Evolutionary conservation across 2,888 invertebrate genomes (phyloP).

Genomic region (Heliothis peltigera): DNA sequence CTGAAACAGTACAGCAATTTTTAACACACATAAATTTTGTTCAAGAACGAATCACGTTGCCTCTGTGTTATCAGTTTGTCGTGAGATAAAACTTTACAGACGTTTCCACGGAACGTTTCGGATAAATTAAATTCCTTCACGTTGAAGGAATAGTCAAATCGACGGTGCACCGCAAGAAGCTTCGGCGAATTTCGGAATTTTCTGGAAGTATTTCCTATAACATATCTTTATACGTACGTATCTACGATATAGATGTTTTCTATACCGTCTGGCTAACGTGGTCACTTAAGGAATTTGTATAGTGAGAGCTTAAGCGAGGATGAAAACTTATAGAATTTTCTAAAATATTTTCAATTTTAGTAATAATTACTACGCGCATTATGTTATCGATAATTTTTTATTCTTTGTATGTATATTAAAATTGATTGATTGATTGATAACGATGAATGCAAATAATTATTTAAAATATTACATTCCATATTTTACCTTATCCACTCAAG

Average conservation of each 20-base stretch:
- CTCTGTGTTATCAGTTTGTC: slow-evolving; percentile 67
- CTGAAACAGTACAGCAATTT: slow-evolving; percentile 28
- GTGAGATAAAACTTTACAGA: slow-evolving; percentile 70
- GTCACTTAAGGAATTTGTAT: not conserved
- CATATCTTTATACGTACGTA: slow-evolving; percentile 20
- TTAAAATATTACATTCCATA: too few species aligned
- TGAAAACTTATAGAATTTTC: not conserved
- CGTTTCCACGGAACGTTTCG: slow-evolving; percentile 62
- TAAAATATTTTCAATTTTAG: not conserved
- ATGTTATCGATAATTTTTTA: too few species aligned
- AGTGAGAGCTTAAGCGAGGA: not conserved
- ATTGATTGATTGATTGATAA: too few species aligned
- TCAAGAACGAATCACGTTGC: slow-evolving; percentile 60
- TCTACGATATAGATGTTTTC: slow-evolving; percentile 4
- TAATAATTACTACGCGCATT: not conserved
- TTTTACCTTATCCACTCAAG: too few species aligned
- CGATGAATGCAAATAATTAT: too few species aligned
- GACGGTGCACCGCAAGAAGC: slow-evolving; percentile 46
- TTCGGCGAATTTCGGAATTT: slow-evolving; percentile 57
- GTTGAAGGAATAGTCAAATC: slow-evolving; percentile 67
- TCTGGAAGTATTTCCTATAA: slow-evolving; percentile 26
- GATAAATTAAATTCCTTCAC: slow-evolving; percentile 73
- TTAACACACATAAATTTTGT: slow-evolving; percentile 52
- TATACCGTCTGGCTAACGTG: not conserved
- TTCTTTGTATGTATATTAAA: too few species aligned